Evolutionary conservation across 2,888 invertebrate genomes (phyloP).

Genomic region (Rhaphigaster nebulosa): DNA sequence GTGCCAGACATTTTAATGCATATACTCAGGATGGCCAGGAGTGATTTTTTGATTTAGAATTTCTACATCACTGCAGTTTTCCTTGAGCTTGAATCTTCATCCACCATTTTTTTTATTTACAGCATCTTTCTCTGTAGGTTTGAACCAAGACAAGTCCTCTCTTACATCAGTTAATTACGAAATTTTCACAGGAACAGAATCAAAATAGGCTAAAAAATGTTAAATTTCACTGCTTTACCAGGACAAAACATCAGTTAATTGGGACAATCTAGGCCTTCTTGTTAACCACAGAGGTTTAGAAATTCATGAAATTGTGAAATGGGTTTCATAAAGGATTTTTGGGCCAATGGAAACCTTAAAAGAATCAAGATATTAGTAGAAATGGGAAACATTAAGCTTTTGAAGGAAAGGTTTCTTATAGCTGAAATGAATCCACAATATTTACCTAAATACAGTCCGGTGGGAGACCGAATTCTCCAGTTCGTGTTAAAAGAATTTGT

Average conservation of each 20-base stretch:
- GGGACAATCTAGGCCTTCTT: background rate
- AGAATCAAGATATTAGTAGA: too few species aligned
- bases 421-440: too few species aligned
- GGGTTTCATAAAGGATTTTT: background rate
- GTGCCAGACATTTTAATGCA: background rate
- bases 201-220: background rate
- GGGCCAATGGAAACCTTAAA: background rate
- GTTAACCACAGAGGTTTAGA: background rate
- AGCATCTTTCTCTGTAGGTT: background rate
- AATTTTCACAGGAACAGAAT: background rate
- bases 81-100: background rate
- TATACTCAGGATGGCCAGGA: background rate
- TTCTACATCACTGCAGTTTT: background rate
- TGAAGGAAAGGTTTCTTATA: too few species aligned
- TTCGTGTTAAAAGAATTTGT: too few species aligned
- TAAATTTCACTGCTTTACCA: background rate
- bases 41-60: background rate
- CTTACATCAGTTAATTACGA: background rate
- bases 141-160: background rate
- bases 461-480: too few species aligned
- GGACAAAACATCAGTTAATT: background rate
- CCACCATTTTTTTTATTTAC: background rate
- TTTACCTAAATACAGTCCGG: too few species aligned
- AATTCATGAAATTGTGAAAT: background rate
- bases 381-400: too few species aligned